These are phyloP conservation scores for Rhabdomys pumilio DNA, from an alignment of 2,797 vertebrate genomes.

Conservation along the genomic window DNA sequence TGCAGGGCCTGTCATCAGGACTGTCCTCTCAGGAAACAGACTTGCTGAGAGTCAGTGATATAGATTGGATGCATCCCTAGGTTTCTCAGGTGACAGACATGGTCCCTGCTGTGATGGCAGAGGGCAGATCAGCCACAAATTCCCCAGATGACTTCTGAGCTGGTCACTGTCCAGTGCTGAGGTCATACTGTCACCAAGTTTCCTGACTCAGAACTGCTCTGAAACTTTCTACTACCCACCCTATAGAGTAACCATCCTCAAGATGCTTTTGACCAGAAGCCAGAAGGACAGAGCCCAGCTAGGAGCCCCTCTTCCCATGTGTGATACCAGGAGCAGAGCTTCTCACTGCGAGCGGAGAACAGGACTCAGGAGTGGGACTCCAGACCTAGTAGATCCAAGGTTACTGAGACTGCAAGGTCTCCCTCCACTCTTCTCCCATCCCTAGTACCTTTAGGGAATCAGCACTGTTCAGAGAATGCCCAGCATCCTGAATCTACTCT, in stretches of 20 bases:
- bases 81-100: not conserved
- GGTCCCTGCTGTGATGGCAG: too few species aligned
- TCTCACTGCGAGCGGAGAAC: not conserved
- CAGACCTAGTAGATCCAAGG: not conserved
- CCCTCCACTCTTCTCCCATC: too few species aligned
- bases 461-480: not conserved
- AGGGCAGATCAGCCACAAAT: not conserved
- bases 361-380: not conserved
- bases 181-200: not conserved
- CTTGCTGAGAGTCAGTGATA: not conserved
- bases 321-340: not conserved
- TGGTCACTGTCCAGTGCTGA: not conserved
- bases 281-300: not conserved
- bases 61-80: not conserved
- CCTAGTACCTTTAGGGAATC: not conserved
- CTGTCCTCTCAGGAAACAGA: not conserved
- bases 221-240: not conserved
- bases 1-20: not conserved
- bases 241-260: not conserved
- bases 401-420: not conserved
- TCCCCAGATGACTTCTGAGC: not conserved
- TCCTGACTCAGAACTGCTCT: constrained; percentile 25
- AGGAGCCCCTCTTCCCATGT: not conserved
- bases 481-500: not conserved
- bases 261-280: not conserved